phyloP scores from a whole-genome alignment of 2,113 vertebrate species.

The Osmerus mordax region DNA sequence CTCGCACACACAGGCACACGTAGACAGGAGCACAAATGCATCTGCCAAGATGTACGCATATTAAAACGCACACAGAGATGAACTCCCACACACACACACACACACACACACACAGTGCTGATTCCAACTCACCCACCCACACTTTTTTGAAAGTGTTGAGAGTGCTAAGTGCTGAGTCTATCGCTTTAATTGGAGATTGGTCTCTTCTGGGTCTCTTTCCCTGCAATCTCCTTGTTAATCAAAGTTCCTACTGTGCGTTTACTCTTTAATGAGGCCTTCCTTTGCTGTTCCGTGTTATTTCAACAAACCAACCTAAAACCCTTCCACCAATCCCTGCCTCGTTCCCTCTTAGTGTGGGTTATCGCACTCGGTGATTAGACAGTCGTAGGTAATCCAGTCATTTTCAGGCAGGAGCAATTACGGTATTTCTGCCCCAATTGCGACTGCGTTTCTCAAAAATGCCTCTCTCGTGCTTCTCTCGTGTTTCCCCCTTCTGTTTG shows the following conservation, averaged over 20 bases:
- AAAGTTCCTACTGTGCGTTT: conserved; percentile 24
- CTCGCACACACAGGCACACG: conserved; percentile 21
- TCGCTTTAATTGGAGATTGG: conserved; percentile 57
- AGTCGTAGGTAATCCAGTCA: conserved; percentile 50
- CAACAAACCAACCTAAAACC: background rate
- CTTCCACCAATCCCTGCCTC: background rate
- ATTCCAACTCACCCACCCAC: conserved; percentile 18
- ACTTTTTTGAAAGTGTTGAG: background rate
- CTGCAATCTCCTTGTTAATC: conserved; percentile 54
- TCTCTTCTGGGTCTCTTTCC: conserved; percentile 46
- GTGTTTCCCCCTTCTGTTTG: conserved; percentile 23
- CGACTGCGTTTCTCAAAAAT: conserved; percentile 38
- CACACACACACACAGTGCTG: conserved; percentile 18
- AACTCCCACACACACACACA: conserved; percentile 13
- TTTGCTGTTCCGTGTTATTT: conserved; percentile 7
- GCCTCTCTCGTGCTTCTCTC: conserved; percentile 32
- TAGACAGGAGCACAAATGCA: conserved; percentile 10
- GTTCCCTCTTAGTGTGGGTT: background rate
- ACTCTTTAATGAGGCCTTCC: conserved; percentile 16
- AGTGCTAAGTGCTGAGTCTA: conserved; percentile 38
- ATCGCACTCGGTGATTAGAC: conserved; percentile 33
- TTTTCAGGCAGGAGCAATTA: conserved; percentile 51
- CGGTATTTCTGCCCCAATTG: conserved; percentile 57
- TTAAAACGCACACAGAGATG: background rate
- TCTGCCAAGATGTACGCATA: conserved; percentile 1